Conservation (phyloP, 2,888 invertebrate genomes). For the Drosophila sordidapex region DNA sequence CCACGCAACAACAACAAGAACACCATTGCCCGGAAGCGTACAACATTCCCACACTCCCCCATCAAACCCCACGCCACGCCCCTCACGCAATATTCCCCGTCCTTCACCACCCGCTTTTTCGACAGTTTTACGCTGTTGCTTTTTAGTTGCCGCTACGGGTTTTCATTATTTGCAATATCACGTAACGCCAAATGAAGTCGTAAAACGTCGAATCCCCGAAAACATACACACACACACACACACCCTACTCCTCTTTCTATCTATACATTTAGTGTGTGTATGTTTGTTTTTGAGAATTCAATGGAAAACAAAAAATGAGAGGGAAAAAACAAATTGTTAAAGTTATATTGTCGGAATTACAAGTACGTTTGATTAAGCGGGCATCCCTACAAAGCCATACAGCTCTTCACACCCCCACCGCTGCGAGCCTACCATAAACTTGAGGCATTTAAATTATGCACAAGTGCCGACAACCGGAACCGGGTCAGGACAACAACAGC, state of each 20-base stretch:
- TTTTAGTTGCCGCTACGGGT: slow-evolving; percentile 47
- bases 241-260: not conserved
- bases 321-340: slow-evolving; percentile 59
- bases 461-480: slow-evolving; percentile 60
- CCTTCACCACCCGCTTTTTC: not conserved
- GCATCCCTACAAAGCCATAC: not conserved
- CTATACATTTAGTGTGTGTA: not conserved
- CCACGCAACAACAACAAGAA: not conserved
- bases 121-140: slow-evolving; percentile 61
- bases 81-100: slow-evolving; percentile 48
- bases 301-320: slow-evolving; percentile 22
- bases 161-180: slow-evolving; percentile 75
- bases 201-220: slow-evolving; percentile 57
- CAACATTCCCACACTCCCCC: not conserved
- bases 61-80: not conserved
- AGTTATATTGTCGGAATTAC: slow-evolving; percentile 65
- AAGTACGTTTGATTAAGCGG: slow-evolving; percentile 60
- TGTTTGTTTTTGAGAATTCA: slow-evolving; percentile 23
- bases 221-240: slow-evolving; percentile 7
- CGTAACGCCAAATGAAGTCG: slow-evolving; percentile 77
- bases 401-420: not conserved
- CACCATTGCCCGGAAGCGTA: slow-evolving; percentile 33
- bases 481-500: slow-evolving; percentile 47
- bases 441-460: slow-evolving; percentile 65
- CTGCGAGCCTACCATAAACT: slow-evolving; percentile 12